Evolutionary conservation across 2,797 vertebrate species (phyloP).

Genomic region (Cuculus canorus): DNA sequence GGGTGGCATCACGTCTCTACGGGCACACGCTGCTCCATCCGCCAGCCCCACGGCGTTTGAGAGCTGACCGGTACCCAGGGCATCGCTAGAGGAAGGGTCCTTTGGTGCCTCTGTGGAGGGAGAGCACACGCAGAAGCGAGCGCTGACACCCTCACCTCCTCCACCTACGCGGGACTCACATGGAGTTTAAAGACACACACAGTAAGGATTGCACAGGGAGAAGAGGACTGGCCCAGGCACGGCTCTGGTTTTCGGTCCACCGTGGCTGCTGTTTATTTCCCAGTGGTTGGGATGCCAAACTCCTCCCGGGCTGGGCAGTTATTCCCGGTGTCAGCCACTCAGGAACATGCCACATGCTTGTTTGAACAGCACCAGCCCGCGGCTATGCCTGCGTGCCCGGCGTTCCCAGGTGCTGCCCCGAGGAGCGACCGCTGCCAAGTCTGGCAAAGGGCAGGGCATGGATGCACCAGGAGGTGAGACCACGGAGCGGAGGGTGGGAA

Average conservation of each 20-base stretch:
- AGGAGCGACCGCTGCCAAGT: not conserved
- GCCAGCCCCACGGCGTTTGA: fast-evolving
- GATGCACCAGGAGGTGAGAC: not conserved
- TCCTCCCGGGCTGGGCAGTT: not conserved
- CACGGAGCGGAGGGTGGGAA: not conserved
- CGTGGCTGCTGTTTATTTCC: not conserved
- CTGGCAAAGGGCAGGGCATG: not conserved
- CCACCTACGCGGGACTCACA: not conserved
- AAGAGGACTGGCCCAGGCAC: fast-evolving
- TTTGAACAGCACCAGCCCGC: not conserved
- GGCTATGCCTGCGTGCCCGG: not conserved
- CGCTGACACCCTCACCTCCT: not conserved
- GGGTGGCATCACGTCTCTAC: not conserved
- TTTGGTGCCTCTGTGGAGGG: not conserved
- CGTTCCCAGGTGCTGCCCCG: fast-evolving
- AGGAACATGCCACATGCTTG: fast-evolving
- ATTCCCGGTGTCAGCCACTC: not conserved
- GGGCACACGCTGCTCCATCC: fast-evolving
- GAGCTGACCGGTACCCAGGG: not conserved
- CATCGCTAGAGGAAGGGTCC: not conserved
- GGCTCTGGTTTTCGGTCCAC: fast-evolving
- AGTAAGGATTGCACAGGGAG: not conserved
- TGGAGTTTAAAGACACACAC: not conserved
- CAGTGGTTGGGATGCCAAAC: not conserved
- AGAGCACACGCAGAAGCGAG: not conserved